phyloP scores from a whole-genome alignment of 1,140 invertebrate genomes.

The Brachionus paranguensis region DNA sequence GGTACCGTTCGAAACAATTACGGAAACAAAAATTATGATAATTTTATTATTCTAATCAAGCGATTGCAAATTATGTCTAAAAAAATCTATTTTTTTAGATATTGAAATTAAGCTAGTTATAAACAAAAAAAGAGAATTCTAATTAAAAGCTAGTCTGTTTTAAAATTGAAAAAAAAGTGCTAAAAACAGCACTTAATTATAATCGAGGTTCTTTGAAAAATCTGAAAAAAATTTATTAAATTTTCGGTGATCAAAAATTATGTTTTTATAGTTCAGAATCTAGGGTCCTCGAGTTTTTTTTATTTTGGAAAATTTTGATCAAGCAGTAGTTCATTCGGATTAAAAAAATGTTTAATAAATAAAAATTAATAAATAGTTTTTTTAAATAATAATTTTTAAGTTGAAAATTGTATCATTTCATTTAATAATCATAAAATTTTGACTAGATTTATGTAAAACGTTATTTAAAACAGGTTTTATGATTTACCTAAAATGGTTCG shows the following conservation, averaged over 20 bases:
- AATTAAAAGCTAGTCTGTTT: not conserved
- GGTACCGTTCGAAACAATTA: not conserved
- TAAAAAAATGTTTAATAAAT: no score
- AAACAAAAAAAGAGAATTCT: not conserved
- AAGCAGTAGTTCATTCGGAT: no score
- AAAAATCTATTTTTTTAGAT: not conserved
- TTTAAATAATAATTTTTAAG: no score
- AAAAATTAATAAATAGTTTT: no score
- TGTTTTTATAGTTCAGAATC: not conserved
- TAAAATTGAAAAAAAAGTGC: not conserved
- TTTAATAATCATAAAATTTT: no score
- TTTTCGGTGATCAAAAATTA: not conserved
- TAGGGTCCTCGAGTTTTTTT: no score
- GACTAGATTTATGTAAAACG: no score
- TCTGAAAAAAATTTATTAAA: no score
- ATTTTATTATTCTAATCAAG: not conserved
- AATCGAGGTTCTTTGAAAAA: not conserved
- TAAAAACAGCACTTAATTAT: not conserved
- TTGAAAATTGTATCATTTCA: no score
- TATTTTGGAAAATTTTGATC: no score
- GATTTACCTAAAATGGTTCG: not conserved
- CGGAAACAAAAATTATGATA: not conserved
- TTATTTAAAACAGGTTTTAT: not conserved
- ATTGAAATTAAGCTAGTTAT: not conserved
- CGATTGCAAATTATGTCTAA: not conserved